Percentiles rank a stretch among this genome's conserved stretches.
These are phyloP conservation scores for Pogonognathellus flavescens DNA, from an alignment of 1,140 invertebrate genomes.

Conservation along the genomic window DNA sequence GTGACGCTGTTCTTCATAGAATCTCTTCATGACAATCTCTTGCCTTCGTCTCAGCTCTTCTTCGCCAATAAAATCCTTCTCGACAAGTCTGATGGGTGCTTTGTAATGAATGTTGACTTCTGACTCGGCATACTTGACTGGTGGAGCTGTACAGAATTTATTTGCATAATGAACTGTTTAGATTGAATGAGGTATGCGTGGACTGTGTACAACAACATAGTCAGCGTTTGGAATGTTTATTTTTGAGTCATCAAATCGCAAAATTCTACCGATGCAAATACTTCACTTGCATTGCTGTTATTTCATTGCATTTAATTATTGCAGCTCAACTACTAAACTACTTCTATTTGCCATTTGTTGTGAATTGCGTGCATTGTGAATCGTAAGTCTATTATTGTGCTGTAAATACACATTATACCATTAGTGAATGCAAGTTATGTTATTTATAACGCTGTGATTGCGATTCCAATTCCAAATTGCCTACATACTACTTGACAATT, in stretches of 20 bases:
- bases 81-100: constrained; percentile 85
- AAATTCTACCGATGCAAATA: background rate
- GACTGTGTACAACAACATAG: background rate
- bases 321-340: background rate
- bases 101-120: constrained; percentile 94
- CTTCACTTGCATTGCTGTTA: background rate
- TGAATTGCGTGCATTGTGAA: constrained; percentile 23
- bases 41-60: constrained; percentile 86
- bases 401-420: background rate
- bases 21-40: constrained; percentile 89
- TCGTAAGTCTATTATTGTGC: background rate
- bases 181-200: background rate
- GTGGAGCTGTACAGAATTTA: constrained; percentile 49
- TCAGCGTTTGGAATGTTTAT: background rate
- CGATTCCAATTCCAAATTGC: background rate
- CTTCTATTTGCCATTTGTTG: background rate
- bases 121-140: constrained; percentile 86
- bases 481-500: background rate
- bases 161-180: constrained; percentile 27
- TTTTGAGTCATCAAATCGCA: background rate
- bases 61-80: constrained; percentile 83
- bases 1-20: constrained; percentile 88
- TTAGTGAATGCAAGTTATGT: background rate
- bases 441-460: background rate
- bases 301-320: background rate